Base-by-base conservation (phyloP, 2,888 invertebrate species). In the Adineta ricciae region DNA sequence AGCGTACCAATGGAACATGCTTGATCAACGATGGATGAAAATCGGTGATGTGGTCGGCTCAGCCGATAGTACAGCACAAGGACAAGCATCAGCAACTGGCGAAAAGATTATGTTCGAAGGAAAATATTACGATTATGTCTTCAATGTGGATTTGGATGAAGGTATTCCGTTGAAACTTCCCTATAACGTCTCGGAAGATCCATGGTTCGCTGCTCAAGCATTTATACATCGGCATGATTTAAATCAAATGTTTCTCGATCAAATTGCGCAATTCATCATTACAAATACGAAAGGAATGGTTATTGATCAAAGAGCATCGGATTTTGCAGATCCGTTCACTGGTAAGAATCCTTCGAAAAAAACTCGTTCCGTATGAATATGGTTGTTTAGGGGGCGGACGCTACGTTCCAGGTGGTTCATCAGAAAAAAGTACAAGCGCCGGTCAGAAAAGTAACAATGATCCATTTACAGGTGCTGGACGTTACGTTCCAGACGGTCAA, bases 101-200 rank as follows among this genome's bases (percentile, higher is more conserved):
- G 64, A 64, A 32, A 64, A 64, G 14, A 84, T 41, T 54, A 36
- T 32, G 2, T 86, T 73, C 11, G 41, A 50, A 83, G 52, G 82
- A 16, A 88, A 93, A 92, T 94, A 95, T 88, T 98, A 96, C 89
- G 98, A 98, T 91, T 97, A 93, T 91, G 96, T 97, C 49, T 97
- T 98, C 90, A 94, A 93, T 87, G 95, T 98, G n/a, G 97, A 97
- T 88, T 94, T 97, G 85, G 96, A 96, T 89, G 95, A 94, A 0
- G 93, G 93, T 83, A 95, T 95, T 0, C 93, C 95, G 0, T 91
- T 97, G 32, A 96, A 97, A 90, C 91, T 98, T 87, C 96, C 97
- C 0, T 98, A 94, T 90, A 96, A 98, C 90, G 93, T 92, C 86
- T 93, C 93, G 36, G 95, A 98, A 87, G 96, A 98, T 91, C 96